These are phyloP conservation scores for Odiellus spinosus DNA, from an alignment of 2,888 invertebrate species.

Conservation along the genomic window DNA sequence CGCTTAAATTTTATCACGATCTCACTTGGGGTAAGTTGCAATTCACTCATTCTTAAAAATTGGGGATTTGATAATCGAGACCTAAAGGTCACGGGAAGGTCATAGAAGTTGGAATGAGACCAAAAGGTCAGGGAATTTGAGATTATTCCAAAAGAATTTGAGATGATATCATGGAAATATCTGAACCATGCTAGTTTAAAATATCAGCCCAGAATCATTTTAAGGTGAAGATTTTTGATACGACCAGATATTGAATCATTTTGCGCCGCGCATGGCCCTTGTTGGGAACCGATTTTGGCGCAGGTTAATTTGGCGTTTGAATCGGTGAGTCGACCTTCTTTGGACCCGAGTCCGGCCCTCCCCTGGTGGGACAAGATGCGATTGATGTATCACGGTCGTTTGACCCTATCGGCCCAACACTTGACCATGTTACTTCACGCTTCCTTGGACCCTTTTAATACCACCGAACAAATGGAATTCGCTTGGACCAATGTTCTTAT, in stretches of 20 bases:
- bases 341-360: conserved; percentile 81
- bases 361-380: conserved; percentile 97
- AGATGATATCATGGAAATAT: no score
- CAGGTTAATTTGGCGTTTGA: conserved; percentile 56
- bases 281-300: conserved; percentile 95
- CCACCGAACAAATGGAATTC: conserved; percentile 96
- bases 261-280: conserved; percentile 67
- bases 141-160: no score
- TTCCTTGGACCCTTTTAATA: conserved; percentile 93
- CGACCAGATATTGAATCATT: conserved; percentile 53
- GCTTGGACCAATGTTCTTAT: conserved; percentile 84
- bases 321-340: conserved; percentile 42
- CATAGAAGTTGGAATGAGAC: no score
- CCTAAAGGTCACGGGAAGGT: no score
- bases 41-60: neutral
- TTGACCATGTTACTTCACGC: conserved; percentile 85
- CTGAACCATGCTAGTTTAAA: no score
- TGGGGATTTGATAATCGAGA: no score
- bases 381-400: conserved; percentile 73
- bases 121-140: no score
- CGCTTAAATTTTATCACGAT: conserved; percentile 94
- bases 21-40: conserved; percentile 51
- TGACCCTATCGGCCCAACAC: conserved; percentile 72
- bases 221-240: conserved; percentile 7
- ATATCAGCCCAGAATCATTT: no score